Percentiles rank a stretch among this genome's conserved stretches.
These are phyloP conservation scores for Catharus minimus DNA, from an alignment of 2,113 vertebrate species.

Conservation along the genomic window DNA sequence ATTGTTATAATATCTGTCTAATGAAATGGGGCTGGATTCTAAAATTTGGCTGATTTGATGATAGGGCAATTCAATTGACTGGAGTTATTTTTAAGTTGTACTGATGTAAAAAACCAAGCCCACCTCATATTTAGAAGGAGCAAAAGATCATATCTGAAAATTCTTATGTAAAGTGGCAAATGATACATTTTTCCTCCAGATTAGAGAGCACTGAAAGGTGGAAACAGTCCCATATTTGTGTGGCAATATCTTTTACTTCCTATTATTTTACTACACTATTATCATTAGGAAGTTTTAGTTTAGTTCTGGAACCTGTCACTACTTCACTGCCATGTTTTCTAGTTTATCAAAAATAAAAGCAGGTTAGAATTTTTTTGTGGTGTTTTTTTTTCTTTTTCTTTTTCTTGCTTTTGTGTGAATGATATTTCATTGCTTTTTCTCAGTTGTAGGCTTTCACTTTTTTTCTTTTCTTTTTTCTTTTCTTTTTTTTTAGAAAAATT, in stretches of 20 bases:
- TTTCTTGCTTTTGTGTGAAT: neutral
- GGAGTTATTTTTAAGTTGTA: neutral
- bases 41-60: neutral
- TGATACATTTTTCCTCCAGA: neutral
- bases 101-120: neutral
- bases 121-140: neutral
- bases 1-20: neutral
- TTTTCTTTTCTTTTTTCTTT: neutral
- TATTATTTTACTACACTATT: neutral
- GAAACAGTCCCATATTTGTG: neutral
- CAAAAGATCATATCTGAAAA: neutral
- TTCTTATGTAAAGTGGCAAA: neutral
- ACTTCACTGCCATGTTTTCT: neutral
- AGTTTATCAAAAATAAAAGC: neutral
- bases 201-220: neutral
- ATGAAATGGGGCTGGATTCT: neutral
- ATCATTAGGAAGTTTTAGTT: neutral
- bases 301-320: neutral
- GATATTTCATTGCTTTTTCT: neutral
- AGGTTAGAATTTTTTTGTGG: neutral
- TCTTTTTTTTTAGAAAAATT: neutral
- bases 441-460: neutral
- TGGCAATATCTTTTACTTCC: neutral
- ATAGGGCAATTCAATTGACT: neutral
- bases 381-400: neutral